Conservation (phyloP, 2,888 invertebrate genomes). For the Globia sparganii region DNA sequence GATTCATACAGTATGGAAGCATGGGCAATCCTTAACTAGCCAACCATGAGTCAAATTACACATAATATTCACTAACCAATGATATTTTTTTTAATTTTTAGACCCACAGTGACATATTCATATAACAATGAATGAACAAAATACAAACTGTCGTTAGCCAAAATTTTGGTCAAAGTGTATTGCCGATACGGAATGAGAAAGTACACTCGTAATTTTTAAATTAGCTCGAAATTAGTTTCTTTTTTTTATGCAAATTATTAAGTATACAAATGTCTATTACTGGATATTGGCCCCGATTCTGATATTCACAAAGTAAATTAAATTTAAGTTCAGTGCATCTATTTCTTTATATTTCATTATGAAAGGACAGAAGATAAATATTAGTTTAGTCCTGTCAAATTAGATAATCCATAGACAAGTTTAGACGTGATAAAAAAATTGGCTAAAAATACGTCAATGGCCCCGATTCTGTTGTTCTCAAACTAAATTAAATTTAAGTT, state of each 20-base stretch:
- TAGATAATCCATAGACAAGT: too few species aligned
- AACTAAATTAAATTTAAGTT: too few species aligned
- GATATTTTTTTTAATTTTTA: constrained; percentile 38
- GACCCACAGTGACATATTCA: constrained; percentile 61
- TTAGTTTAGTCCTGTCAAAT: too few species aligned
- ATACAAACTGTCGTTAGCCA: constrained; percentile 65
- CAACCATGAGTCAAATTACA: constrained; percentile 62
- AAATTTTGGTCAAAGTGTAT: constrained; percentile 82
- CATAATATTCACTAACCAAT: constrained; percentile 72
- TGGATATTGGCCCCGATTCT: too few species aligned
- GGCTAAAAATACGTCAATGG: too few species aligned
- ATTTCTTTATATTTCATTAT: too few species aligned
- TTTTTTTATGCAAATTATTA: constrained; percentile 33
- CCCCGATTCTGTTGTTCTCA: too few species aligned
- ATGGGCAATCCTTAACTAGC: constrained; percentile 65
- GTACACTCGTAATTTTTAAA: constrained; percentile 22
- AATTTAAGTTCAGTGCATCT: too few species aligned
- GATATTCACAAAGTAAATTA: too few species aligned
- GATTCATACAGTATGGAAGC: constrained; percentile 68
- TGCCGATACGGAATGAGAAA: constrained; percentile 48
- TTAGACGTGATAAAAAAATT: too few species aligned
- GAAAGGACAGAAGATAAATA: too few species aligned
- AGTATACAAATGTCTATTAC: constrained; percentile 27
- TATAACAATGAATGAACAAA: constrained; percentile 52
- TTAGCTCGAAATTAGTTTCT: constrained; percentile 5